These are phyloP conservation scores for Eristalis tenax DNA, from an alignment of 2,888 invertebrate genomes.

Conservation along the genomic window DNA sequence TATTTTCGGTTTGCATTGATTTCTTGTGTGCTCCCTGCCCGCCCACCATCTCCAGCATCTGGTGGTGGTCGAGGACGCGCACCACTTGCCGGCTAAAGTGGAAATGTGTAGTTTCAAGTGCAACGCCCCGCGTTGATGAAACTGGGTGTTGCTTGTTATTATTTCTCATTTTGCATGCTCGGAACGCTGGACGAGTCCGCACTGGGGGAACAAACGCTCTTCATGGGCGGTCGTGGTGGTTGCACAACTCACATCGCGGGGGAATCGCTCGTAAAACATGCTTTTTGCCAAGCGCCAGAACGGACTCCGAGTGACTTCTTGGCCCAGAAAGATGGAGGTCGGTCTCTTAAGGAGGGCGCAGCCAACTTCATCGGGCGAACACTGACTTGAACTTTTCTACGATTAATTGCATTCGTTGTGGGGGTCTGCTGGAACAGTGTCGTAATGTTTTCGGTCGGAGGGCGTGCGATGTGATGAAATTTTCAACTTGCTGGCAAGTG, in stretches of 20 bases:
- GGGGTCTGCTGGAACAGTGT: background rate
- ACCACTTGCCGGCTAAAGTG: slow-evolving; percentile 29
- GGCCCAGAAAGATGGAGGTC: background rate
- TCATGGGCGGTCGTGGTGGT: background rate
- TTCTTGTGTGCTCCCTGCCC: slow-evolving; percentile 13
- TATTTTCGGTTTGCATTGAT: slow-evolving; percentile 59
- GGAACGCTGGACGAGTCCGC: slow-evolving; percentile 7
- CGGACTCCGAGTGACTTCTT: background rate
- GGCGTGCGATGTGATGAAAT: background rate
- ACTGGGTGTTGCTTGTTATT: slow-evolving; percentile 65
- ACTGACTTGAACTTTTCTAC: background rate
- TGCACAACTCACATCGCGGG: background rate
- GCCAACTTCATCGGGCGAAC: background rate
- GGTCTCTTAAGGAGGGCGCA: background rate
- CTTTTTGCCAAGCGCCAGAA: background rate
- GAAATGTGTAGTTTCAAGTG: slow-evolving; percentile 43
- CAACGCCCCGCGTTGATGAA: slow-evolving; percentile 65
- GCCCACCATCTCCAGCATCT: background rate
- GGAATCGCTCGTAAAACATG: background rate
- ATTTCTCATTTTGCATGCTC: slow-evolving; percentile 52
- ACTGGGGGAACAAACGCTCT: slow-evolving; percentile 30
- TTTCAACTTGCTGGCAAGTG: background rate
- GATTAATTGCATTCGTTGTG: background rate
- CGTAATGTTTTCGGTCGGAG: background rate
- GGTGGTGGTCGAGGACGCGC: background rate